A percentile compares a stretch with the other conserved stretches of the same genome.
These are phyloP conservation scores for Tiaroga cobitis DNA, from an alignment of 2,797 vertebrate species.

Conservation along the genomic window DNA sequence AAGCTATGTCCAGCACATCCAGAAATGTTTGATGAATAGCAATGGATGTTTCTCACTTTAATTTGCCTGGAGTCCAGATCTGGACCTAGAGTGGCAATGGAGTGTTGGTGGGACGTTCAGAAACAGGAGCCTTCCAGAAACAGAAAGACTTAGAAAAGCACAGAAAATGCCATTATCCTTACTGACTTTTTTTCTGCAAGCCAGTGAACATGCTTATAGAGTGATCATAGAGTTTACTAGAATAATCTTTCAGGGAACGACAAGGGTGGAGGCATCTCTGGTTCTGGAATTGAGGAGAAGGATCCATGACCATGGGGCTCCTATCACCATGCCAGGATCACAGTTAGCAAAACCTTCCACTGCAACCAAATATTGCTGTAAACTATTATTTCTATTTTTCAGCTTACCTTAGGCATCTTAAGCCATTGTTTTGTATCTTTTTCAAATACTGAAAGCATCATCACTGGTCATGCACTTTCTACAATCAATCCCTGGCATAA, in stretches of 20 bases:
- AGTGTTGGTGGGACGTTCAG: not conserved
- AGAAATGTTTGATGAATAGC: slow-evolving; percentile 3
- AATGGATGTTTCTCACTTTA: not conserved
- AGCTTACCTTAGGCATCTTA: not conserved
- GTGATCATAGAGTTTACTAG: not conserved
- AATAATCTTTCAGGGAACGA: not conserved
- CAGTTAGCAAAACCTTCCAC: not conserved
- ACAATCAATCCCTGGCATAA: slow-evolving; percentile 2
- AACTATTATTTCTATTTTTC: not conserved
- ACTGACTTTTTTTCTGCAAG: not conserved
- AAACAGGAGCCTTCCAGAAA: not conserved
- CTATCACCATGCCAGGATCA: not conserved
- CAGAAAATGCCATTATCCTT: not conserved
- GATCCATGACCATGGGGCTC: not conserved
- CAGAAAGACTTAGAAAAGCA: not conserved
- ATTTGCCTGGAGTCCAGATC: not conserved
- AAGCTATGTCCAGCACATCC: slow-evolving; percentile 4
- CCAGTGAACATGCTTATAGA: not conserved
- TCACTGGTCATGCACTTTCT: not conserved
- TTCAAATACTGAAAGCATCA: not conserved
- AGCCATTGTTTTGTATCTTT: slow-evolving; percentile 5
- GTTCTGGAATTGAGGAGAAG: not conserved
- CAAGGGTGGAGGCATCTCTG: not conserved
- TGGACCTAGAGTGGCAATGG: not conserved
- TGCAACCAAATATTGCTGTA: not conserved